Conservation (phyloP, 1,140 invertebrate species). For the Mycetomoellerius zeteki region DNA sequence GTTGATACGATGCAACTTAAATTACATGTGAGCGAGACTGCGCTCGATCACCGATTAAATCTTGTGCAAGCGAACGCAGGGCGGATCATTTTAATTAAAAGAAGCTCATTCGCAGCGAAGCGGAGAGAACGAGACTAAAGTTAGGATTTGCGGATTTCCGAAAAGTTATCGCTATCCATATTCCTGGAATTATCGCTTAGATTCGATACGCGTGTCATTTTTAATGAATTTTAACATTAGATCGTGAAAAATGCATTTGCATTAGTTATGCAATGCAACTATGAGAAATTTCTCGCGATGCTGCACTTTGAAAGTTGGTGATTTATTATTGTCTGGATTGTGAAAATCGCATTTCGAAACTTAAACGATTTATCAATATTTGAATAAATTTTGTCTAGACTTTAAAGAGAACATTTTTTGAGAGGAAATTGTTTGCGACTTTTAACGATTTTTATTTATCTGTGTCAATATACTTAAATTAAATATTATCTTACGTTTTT, state of each 20-base stretch:
- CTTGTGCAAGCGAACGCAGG: constrained; percentile 68
- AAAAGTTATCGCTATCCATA: constrained; percentile 30
- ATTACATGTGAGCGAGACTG: constrained; percentile 72
- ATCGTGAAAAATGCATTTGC: constrained; percentile 14
- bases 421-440: background rate
- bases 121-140: constrained; percentile 4
- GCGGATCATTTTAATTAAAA: constrained; percentile 78
- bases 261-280: background rate
- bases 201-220: background rate
- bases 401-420: background rate
- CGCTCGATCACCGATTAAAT: constrained; percentile 76
- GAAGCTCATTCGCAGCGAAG: constrained; percentile 46
- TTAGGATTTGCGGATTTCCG: constrained; percentile 10
- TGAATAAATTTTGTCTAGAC: background rate
- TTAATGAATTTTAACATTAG: background rate
- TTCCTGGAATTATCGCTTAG: background rate
- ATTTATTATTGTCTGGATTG: constrained; percentile 24
- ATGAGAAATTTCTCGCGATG: constrained; percentile 11
- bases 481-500: background rate
- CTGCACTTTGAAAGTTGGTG: background rate
- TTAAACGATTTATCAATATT: constrained; percentile 28
- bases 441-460: background rate
- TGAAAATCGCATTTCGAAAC: constrained; percentile 13
- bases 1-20: constrained; percentile 76
- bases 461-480: background rate